Evolutionary conservation across 2,888 invertebrate genomes (phyloP).

Genomic region (Coecobrya sp.): DNA sequence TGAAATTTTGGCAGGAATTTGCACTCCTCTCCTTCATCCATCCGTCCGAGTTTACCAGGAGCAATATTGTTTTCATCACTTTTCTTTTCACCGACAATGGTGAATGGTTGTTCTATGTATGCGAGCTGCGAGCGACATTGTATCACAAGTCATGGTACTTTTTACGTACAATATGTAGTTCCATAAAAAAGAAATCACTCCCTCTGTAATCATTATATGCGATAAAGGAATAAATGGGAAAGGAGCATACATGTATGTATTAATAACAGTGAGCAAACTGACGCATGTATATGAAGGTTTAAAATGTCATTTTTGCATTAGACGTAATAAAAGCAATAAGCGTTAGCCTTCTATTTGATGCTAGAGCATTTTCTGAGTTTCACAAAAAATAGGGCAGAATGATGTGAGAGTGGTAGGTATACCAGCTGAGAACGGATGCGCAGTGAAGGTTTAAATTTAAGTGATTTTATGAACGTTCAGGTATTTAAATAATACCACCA

Average conservation of each 20-base stretch:
- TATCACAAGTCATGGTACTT: constrained; percentile 14
- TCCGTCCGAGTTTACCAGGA: constrained; percentile 45
- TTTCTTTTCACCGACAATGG: constrained; percentile 45
- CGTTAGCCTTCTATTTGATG: background rate
- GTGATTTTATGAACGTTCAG: background rate
- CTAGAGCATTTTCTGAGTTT: background rate
- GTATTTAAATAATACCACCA: background rate
- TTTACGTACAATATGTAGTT: background rate
- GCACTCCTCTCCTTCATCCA: constrained; percentile 74
- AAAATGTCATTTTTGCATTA: constrained; percentile 46
- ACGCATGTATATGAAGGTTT: background rate
- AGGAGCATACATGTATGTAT: background rate
- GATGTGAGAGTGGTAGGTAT: background rate
- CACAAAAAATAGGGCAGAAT: background rate
- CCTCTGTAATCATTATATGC: background rate
- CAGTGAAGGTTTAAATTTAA: background rate
- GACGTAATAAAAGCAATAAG: constrained; percentile 32
- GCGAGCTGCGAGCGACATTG: background rate
- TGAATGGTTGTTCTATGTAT: background rate
- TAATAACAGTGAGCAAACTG: background rate
- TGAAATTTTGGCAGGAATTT: constrained; percentile 82
- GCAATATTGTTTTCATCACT: constrained; percentile 73
- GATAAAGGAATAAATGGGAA: background rate
- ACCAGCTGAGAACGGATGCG: background rate
- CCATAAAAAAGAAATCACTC: constrained; percentile 3